Evolutionary conservation across 2,888 invertebrate genomes (phyloP), one percentile per base, ranked within the genome.

Genomic region (Leptinotarsa peninsularis): DNA sequence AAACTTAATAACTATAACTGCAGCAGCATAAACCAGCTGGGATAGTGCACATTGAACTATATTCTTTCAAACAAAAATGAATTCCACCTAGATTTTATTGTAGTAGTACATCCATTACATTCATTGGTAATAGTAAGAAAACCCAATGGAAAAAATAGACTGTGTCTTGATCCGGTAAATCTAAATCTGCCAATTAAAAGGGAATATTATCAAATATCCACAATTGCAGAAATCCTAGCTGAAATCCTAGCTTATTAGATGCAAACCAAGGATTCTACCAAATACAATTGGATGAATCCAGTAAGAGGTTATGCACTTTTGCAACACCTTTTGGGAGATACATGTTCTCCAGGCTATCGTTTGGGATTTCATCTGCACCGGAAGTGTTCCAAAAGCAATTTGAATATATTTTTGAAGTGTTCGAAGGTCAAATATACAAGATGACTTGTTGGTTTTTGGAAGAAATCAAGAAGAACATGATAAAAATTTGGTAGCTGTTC

Each of bases 1-100:
- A 23, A 23, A 23, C 23, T 23, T 23, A 23, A 23, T 3, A 23
- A 23, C 23, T 23, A 23, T 3, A 23, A 23, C 3, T 2, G 23
- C 23, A 23, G 2, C 23, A 3, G 23, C 23, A 23, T 23, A 23
- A 23, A 23, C 23, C 23, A 23, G 23, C 23, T 23, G 23, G 23
- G 3, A 23, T 2, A 23, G 67, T 49, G 18, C 67, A 67, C 21
- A 50, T 49, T 67, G 21, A 18, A 49, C 21, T 56, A 5, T 18
- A 56, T 56, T 56, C 56, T 56, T 56, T 17, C 56, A n/a, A 56
- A 56, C 56, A 56, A 56, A 56, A 56, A 56, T 56, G 56, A 56
- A 23, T 23, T 23, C 56, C 2, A 56, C 18, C n/a, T n/a, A 4
- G 56, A 56, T 56, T 56, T 56, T 56, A 56, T 56, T 56, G 56